phyloP scores from a whole-genome alignment of 2,113 vertebrate genomes.

The Tragelaphus strepsiceros region DNA sequence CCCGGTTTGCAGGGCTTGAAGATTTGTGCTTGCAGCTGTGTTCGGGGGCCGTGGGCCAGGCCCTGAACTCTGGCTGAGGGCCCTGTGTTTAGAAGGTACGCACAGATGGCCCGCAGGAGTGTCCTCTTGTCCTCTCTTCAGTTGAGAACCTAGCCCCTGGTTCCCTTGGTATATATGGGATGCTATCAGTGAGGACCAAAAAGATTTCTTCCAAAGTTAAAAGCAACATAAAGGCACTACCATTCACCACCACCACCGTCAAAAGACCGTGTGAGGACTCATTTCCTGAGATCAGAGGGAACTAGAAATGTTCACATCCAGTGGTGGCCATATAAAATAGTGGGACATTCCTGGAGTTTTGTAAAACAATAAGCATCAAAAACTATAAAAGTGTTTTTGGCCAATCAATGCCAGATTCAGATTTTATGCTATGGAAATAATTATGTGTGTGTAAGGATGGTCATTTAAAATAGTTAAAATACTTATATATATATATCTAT shows the following conservation, averaged over 20 bases:
- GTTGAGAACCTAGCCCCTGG: background rate
- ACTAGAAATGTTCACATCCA: background rate
- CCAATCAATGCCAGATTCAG: background rate
- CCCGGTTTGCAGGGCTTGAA: background rate
- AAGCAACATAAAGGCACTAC: background rate
- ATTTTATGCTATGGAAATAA: background rate
- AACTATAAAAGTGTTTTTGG: background rate
- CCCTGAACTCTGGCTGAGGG: background rate
- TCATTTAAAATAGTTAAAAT: background rate
- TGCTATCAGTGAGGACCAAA: background rate
- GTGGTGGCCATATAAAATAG: background rate
- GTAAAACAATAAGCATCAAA: background rate
- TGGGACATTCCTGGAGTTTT: background rate
- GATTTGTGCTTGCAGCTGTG: background rate
- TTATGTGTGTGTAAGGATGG: background rate
- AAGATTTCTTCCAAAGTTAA: background rate
- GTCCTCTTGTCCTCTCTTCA: background rate
- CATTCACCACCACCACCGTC: background rate
- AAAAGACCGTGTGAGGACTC: background rate
- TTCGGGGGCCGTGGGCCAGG: background rate
- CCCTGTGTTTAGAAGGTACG: background rate
- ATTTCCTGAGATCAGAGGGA: background rate
- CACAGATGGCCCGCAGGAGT: background rate
- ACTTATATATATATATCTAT: background rate
- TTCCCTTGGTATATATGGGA: background rate